phyloP scores from a whole-genome alignment of 2,113 vertebrate genomes.

The Sitta europaea region DNA sequence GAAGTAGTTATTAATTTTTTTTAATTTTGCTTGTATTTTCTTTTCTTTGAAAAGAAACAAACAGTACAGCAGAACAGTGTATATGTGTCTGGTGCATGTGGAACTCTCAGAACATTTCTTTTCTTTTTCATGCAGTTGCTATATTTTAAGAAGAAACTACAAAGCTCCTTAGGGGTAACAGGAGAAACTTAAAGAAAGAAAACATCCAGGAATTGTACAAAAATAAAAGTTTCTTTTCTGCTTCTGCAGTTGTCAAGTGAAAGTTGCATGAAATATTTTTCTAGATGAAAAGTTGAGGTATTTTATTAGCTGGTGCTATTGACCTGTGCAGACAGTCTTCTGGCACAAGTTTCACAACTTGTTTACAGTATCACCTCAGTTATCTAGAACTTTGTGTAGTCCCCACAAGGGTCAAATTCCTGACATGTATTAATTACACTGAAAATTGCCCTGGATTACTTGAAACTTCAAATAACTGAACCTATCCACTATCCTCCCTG shows the following conservation, averaged over 20 bases:
- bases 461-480: slow-evolving; percentile 45
- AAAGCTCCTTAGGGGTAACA: neutral
- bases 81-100: neutral
- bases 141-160: neutral
- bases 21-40: neutral
- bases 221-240: neutral
- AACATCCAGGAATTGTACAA: slow-evolving; percentile 14
- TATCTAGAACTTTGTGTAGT: slow-evolving; percentile 24
- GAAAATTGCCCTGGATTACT: slow-evolving; percentile 46
- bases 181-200: slow-evolving; percentile 7
- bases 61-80: neutral
- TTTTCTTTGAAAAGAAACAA: neutral
- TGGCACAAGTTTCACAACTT: neutral
- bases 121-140: neutral
- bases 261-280: slow-evolving; percentile 7
- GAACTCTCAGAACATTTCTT: neutral
- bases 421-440: slow-evolving; percentile 54
- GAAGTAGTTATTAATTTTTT: neutral
- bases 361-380: slow-evolving; percentile 32
- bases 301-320: slow-evolving; percentile 43
- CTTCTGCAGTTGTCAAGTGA: neutral
- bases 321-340: neutral
- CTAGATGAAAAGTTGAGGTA: neutral
- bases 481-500: neutral
- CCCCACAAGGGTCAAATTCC: slow-evolving; percentile 41